A percentile compares a stretch with the other conserved stretches of the same genome.
Conservation (phyloP, 2,797 vertebrate genomes). For the Schizopygopsis malacanthus region DNA sequence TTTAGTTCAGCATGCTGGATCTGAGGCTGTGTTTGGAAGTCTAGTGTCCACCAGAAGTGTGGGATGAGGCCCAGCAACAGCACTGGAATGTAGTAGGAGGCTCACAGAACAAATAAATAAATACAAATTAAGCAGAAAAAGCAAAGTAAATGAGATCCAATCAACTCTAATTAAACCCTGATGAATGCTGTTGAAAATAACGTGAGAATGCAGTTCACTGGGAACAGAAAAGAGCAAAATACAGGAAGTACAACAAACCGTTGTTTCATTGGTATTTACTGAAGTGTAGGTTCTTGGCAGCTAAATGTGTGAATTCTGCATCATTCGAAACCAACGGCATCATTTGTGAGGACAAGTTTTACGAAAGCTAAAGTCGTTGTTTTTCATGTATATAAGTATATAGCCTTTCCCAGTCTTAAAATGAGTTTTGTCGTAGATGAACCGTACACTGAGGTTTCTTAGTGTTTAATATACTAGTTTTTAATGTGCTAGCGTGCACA, state of each 20-base stretch:
- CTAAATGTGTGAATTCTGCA: not conserved
- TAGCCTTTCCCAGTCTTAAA: not conserved
- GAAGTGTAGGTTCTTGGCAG: not conserved
- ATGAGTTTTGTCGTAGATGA: not conserved
- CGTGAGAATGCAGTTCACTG: not conserved
- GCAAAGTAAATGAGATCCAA: constrained; percentile 31
- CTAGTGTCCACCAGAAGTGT: constrained; percentile 44
- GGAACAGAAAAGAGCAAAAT: constrained; percentile 18
- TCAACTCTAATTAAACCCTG: constrained; percentile 22
- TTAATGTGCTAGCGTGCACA: constrained; percentile 15
- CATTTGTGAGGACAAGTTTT: not conserved
- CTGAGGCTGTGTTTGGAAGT: constrained; percentile 16
- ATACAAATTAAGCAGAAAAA: constrained; percentile 9
- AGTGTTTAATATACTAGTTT: constrained; percentile 15
- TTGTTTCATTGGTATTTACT: not conserved
- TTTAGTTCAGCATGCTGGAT: constrained; percentile 11
- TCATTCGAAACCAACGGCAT: not conserved
- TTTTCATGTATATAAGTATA: not conserved
- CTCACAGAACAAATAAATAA: constrained; percentile 12
- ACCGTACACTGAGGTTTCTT: not conserved
- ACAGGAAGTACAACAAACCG: constrained; percentile 7
- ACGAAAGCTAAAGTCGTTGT: not conserved
- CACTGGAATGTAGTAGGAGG: constrained; percentile 42
- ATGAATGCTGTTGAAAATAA: constrained; percentile 2
- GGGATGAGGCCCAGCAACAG: constrained; percentile 36